Base-by-base conservation (phyloP, 1,140 invertebrate species). In the Drosophila repletoides region DNA sequence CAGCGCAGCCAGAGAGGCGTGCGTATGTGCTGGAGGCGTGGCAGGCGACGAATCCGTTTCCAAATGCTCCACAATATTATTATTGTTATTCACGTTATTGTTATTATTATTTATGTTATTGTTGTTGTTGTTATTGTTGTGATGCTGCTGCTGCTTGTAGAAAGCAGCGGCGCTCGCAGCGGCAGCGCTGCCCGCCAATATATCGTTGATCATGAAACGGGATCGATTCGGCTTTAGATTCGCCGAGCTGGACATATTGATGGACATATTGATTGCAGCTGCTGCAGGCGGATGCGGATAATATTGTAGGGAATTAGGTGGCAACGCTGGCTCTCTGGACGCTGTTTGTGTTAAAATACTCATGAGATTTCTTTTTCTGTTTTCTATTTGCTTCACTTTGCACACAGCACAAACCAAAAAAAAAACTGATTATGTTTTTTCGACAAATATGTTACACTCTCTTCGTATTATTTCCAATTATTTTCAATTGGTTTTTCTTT, bases 171-270 rank as follows among this genome's bases (percentile, higher is more conserved):
- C 80, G 14, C 70, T 75, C 17, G 72, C 81, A 5, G 87, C 88
- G 4, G 73, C 88, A 21, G 86, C 91, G 81, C 92, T 93, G 22
- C 92, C 93, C 63, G 94, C 94, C 31, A 95, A 91, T 66, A 95
- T 95, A 76, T 95, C 94, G 29, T 94, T 95, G 90, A 95, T 95
- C 95, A 95, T 95, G 90, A 95, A 95, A 34, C 94, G 91, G 10
- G 94, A 95, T 36, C 94, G 92, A 68, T 94, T 93, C 41, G 93
- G 93, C 92, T 92, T 93, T 67, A 92, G 91, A 73, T 92, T 93
- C 51, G 91, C 71, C 38, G 91, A 80, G 31, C 41, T 76, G 38
- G 48, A 55, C 53, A 38, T 73, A 46, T 70, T 67, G 70, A 51
- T 73, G 56, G 72, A 68, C 74, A 80, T 79, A 36, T 66, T 73